phyloP scores from a whole-genome alignment of 2,888 invertebrate genomes.

The Cataglyphis albicans region DNA sequence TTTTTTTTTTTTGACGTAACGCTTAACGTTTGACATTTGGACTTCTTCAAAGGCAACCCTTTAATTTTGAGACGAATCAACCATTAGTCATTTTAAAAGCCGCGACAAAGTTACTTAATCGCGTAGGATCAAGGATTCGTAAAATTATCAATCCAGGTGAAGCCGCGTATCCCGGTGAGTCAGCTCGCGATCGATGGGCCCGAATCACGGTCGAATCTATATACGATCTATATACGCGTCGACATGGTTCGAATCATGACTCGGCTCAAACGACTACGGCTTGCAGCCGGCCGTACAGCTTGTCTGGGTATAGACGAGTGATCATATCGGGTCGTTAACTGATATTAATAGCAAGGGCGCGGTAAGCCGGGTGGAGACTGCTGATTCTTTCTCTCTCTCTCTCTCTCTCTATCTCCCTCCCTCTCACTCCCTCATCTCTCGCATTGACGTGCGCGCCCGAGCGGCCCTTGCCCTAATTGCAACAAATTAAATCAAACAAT shows the following conservation, averaged over 20 bases:
- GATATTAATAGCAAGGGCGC: slow-evolving; percentile 86
- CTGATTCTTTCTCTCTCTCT: slow-evolving; percentile 31
- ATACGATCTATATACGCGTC: slow-evolving; percentile 27
- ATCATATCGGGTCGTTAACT: slow-evolving; percentile 86
- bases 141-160: slow-evolving; percentile 29
- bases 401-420: slow-evolving; percentile 10
- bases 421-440: slow-evolving; percentile 6
- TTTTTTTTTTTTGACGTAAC: neutral
- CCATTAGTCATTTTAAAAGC: neutral
- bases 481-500: slow-evolving; percentile 84
- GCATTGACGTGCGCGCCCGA: slow-evolving; percentile 59
- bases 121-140: slow-evolving; percentile 23
- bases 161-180: slow-evolving; percentile 70
- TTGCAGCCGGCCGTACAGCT: slow-evolving; percentile 63
- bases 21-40: neutral
- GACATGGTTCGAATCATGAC: slow-evolving; percentile 47
- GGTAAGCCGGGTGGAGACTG: slow-evolving; percentile 73
- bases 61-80: neutral
- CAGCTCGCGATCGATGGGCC: slow-evolving; percentile 75
- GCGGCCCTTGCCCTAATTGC: slow-evolving; percentile 81
- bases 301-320: slow-evolving; percentile 78
- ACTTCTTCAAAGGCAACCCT: neutral
- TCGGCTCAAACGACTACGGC: slow-evolving; percentile 57
- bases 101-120: neutral
- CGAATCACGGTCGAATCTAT: slow-evolving; percentile 68